Evolutionary conservation across 2,888 invertebrate genomes (phyloP).

Genomic region (Gymnocheta viridis): DNA sequence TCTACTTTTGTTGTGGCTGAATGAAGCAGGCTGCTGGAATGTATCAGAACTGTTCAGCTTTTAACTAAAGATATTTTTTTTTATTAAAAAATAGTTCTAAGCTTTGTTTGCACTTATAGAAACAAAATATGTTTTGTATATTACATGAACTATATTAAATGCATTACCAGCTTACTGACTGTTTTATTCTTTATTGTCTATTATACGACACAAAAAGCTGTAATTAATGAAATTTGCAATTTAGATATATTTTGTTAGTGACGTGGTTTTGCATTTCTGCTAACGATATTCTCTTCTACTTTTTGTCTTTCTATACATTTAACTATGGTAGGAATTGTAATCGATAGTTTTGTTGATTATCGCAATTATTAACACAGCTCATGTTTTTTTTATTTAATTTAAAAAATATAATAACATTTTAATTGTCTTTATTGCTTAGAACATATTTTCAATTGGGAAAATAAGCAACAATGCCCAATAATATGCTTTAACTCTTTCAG

Average conservation of each 20-base stretch:
- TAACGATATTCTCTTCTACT: too few relatives aligned
- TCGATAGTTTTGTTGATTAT: neutral
- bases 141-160: too few relatives aligned
- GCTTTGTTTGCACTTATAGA: neutral
- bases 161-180: too few relatives aligned
- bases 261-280: too few relatives aligned
- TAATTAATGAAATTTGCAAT: too few relatives aligned
- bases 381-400: neutral
- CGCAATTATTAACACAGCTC: neutral
- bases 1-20: slow-evolving; percentile 17
- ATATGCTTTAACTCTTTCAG: too few relatives aligned
- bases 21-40: neutral
- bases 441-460: neutral
- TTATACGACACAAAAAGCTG: too few relatives aligned
- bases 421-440: neutral
- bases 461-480: neutral
- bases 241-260: too few relatives aligned
- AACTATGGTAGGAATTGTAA: neutral
- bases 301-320: neutral
- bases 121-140: slow-evolving; percentile 5
- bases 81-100: neutral
- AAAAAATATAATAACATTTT: neutral
- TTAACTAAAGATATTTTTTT: slow-evolving; percentile 6
- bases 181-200: too few relatives aligned
- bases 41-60: neutral